These are phyloP conservation scores for Calycopis cecrops DNA, from an alignment of 1,140 invertebrate genomes.

Conservation along the genomic window DNA sequence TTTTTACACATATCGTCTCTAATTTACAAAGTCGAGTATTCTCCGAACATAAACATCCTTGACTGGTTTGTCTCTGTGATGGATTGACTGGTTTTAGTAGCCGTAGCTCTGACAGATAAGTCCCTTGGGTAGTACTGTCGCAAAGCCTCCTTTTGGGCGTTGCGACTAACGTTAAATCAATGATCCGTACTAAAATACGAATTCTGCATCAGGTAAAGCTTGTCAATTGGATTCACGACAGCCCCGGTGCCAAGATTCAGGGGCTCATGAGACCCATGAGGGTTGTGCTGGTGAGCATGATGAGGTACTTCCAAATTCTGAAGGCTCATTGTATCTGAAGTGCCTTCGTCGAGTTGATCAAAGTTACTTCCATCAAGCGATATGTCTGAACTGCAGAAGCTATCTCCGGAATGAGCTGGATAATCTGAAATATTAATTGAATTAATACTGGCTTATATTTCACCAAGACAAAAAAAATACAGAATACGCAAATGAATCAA, in stretches of 20 bases:
- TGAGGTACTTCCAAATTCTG: conserved; percentile 81
- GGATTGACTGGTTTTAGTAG: conserved; percentile 42
- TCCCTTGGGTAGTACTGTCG: conserved; percentile 36
- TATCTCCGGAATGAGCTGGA: conserved; percentile 89
- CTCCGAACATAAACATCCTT: conserved; percentile 19
- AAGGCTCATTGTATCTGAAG: conserved; percentile 84
- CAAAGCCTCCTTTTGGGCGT: conserved; percentile 27
- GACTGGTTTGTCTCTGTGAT: conserved; percentile 26
- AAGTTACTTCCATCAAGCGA: conserved; percentile 90
- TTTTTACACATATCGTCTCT: too few species aligned
- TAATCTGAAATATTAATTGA: conserved; percentile 80
- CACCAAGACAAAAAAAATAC: conserved; percentile 1
- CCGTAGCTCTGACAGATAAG: conserved; percentile 37
- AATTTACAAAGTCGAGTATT: conserved; percentile 26
- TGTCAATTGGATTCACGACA: conserved; percentile 95
- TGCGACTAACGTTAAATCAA: conserved; percentile 51
- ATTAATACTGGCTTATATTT: not conserved
- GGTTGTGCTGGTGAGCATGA: conserved; percentile 74
- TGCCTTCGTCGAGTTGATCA: conserved; percentile 85
- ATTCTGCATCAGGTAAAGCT: conserved; percentile 97
- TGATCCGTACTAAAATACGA: conserved; percentile 91
- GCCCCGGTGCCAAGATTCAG: conserved; percentile 78
- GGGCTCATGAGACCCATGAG: conserved; percentile 75
- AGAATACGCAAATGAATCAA: not conserved
- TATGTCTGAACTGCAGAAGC: conserved; percentile 92